These are phyloP conservation scores for Scartelaos histophorus DNA, from an alignment of 2,113 vertebrate genomes.

Conservation along the genomic window DNA sequence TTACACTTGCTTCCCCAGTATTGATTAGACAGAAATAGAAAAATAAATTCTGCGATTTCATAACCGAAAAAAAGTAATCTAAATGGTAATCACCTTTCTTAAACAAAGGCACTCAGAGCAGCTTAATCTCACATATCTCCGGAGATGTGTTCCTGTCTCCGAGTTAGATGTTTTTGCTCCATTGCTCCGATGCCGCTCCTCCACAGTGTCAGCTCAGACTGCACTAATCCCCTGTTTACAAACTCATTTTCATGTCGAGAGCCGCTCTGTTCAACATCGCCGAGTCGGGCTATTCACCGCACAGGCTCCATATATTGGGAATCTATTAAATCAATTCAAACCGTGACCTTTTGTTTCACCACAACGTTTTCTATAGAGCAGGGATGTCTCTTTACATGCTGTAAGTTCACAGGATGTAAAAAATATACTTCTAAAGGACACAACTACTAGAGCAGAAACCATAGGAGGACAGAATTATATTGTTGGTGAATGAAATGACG, in stretches of 20 bases:
- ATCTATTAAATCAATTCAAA: not conserved
- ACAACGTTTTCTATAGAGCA: too few species aligned
- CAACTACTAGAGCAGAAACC: too few species aligned
- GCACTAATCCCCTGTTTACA: not conserved
- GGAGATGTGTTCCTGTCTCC: not conserved
- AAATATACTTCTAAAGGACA: too few species aligned
- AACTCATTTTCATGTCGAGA: not conserved
- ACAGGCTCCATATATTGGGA: not conserved
- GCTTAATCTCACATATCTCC: not conserved
- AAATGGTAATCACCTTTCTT: not conserved
- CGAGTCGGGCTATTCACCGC: not conserved
- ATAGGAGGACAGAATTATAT: too few species aligned
- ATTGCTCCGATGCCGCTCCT: not conserved
- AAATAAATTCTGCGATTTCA: not conserved
- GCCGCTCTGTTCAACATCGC: not conserved
- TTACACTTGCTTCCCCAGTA: not conserved
- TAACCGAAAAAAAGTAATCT: not conserved
- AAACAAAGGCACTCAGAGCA: not conserved
- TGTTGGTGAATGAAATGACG: too few species aligned
- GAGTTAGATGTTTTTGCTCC: slow-evolving; percentile 1
- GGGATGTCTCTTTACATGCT: too few species aligned
- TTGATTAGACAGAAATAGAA: slow-evolving; percentile 22
- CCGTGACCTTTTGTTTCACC: too few species aligned
- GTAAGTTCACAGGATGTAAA: too few species aligned
- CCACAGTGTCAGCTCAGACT: not conserved